Evolutionary conservation across 2,113 vertebrate species (phyloP), one percentile per base, ranked within the genome.

Genomic region (Perca schrenkii): DNA sequence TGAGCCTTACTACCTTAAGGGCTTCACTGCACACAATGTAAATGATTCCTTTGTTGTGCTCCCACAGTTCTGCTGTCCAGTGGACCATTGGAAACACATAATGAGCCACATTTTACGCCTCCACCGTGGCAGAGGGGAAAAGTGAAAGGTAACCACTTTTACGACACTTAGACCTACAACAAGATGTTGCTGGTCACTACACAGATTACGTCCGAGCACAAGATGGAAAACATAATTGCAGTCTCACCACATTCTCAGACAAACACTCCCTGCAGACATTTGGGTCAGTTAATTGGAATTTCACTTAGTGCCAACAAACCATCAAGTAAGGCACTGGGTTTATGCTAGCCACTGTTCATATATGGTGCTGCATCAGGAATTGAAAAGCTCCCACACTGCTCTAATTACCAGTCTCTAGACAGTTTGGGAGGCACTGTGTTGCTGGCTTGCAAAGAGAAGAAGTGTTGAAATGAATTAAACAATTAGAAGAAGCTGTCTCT

Each of bases 221-320:
- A 71, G 67, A 86, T 73, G 68, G 88, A 87, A 90, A 85, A 85
- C 66, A 67, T 88, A 85, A 90, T 79, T 89, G 82, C 74, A 80
- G 90, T 83, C 79, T 89, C 72, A 80, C 79, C 68, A 83, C 77
- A 85, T 31, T 75, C 75, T 70, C 72, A 57, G 57, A 87, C 74
- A 88, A 91, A 88, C 47, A 82, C 63, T 91, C 88, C 89, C 88
- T 78, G 78, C 72, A 86, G 87, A 90, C 83, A 79, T 89, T 89
- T 83, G 74, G 87, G 91, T 86, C 85, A 89, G 88, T 89, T 92
- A 89, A 93, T 93, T 92, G 88, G 71, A 90, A 88, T 91, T 91
- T 88, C 83, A 88, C 74, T 82, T 80, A 79, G 87, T 86, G 84
- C 84, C 91, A 88, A 77, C 57, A n/a, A 88, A 90, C 84, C 87